phyloP scores from a whole-genome alignment of 1,140 invertebrate species.

The Ditylenchus dipsaci region DNA sequence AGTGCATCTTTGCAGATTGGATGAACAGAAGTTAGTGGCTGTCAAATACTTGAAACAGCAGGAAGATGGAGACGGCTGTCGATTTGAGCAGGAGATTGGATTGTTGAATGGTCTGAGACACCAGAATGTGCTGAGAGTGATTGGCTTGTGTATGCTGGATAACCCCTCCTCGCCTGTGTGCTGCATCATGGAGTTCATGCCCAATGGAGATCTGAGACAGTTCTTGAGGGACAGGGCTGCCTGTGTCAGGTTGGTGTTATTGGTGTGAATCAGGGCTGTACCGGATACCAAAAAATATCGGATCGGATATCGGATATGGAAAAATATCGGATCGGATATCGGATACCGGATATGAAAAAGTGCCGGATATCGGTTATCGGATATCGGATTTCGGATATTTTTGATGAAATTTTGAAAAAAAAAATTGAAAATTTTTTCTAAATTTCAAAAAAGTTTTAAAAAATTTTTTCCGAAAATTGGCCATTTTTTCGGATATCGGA shows the following conservation, averaged over 20 bases:
- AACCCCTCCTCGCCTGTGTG: constrained; percentile 1
- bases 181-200: constrained; percentile 10
- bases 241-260: background rate
- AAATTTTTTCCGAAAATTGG: too few relatives aligned
- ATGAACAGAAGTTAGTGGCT: constrained; percentile 1
- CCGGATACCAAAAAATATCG: too few relatives aligned
- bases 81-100: constrained; percentile 14
- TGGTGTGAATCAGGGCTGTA: too few relatives aligned
- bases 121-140: constrained; percentile 24
- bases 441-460: too few relatives aligned
- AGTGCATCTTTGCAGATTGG: constrained; percentile 13
- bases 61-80: background rate
- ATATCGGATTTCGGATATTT: too few relatives aligned
- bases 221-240: constrained; percentile 19
- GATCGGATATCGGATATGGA: too few relatives aligned
- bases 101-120: constrained; percentile 12
- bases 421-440: too few relatives aligned
- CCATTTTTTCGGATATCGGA: too few relatives aligned
- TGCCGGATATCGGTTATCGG: too few relatives aligned
- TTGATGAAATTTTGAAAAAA: too few relatives aligned
- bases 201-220: constrained; percentile 9
- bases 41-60: background rate
- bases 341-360: too few relatives aligned
- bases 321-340: too few relatives aligned
- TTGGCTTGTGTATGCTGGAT: constrained; percentile 5